Evolutionary conservation across 2,113 vertebrate genomes (phyloP), one percentile per base, ranked within the genome.

Genomic region (Bos indicus): DNA sequence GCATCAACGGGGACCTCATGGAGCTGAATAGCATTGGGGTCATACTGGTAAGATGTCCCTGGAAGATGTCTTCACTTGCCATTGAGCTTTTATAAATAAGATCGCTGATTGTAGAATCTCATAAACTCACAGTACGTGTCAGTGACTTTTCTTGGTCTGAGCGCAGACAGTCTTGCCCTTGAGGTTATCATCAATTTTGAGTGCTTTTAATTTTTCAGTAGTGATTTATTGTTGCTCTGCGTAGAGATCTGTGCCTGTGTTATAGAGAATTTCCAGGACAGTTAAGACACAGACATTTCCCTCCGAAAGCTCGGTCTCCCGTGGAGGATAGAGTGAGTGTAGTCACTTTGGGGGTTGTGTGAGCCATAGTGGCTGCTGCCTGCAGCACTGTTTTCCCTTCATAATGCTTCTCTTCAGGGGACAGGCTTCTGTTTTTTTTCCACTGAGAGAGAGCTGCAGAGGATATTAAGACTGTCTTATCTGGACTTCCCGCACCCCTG

Each of bases 21-120:
- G 99, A 99, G 97, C 99, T 99, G 97, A 99, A 99, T 98, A 99
- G 99, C 97, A 99, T 99, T 97, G 99, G 99, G 97, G 99, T 99
- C 97, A 99, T 99, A 98, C 98, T 99, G 98, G 99, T 99, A 98
- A 99, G 99, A 97, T 85, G 16, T 40, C 17, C 71, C 67, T 54
- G 3, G 19, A 5, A 88, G 80, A 60, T 0, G 5, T n/a, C 86
- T 57, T 40, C 23, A 52, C 88, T 88, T n/a, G 11, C 51, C 23
- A 30, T 46, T 85, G 57, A 6, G 36, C 33, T 19, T 60, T 81
- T 36, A 9, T 28, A 8, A 30, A 81, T 62, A 10, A 15, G 43
- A 2, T 57, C 25, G 28, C 51, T 43, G 46, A n/a, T 13, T 17
- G 43, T 25, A 48, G 26, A 90, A 3, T 16, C 48, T 25, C 67